These are phyloP conservation scores for Plectus sambesii DNA, from an alignment of 1,140 invertebrate species.

Conservation along the genomic window DNA sequence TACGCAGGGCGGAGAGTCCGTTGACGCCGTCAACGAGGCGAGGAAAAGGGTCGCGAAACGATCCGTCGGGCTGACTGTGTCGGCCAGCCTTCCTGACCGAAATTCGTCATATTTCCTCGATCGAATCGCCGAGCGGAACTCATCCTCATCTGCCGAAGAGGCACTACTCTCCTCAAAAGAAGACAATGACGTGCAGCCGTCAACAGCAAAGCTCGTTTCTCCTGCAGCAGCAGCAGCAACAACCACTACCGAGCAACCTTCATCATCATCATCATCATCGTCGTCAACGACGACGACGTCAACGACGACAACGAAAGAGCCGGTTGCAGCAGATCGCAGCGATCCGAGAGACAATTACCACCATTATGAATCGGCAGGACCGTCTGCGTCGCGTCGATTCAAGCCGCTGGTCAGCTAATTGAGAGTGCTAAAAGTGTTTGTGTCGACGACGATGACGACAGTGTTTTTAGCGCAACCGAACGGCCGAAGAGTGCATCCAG, in stretches of 20 bases:
- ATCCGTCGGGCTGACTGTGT: too few relatives aligned
- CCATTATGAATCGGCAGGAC: conserved; percentile 11
- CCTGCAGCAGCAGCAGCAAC: conserved; percentile 14
- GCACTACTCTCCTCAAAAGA: conserved; percentile 12
- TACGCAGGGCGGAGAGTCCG: conserved; percentile 14
- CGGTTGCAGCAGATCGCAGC: conserved; percentile 3
- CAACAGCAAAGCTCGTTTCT: too few relatives aligned
- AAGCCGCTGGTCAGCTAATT: background rate
- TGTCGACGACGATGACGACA: background rate
- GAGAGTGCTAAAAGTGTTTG: conserved; percentile 12
- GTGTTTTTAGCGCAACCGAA: conserved; percentile 36
- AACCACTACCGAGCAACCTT: background rate
- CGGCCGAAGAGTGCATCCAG: conserved; percentile 36
- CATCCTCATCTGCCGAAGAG: too few relatives aligned
- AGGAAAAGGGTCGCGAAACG: conserved; percentile 17
- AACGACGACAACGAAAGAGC: conserved; percentile 11
- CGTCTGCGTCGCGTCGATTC: conserved; percentile 1
- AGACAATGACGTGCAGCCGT: background rate
- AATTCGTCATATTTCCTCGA: conserved; percentile 28
- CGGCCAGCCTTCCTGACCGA: conserved; percentile 28
- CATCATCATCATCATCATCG: background rate
- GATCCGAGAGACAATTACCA: background rate
- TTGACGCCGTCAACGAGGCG: conserved; percentile 21
- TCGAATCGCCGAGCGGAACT: conserved; percentile 24
- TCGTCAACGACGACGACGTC: background rate